Conservation (phyloP, 1,140 invertebrate genomes). For the Helicoverpa zea region DNA sequence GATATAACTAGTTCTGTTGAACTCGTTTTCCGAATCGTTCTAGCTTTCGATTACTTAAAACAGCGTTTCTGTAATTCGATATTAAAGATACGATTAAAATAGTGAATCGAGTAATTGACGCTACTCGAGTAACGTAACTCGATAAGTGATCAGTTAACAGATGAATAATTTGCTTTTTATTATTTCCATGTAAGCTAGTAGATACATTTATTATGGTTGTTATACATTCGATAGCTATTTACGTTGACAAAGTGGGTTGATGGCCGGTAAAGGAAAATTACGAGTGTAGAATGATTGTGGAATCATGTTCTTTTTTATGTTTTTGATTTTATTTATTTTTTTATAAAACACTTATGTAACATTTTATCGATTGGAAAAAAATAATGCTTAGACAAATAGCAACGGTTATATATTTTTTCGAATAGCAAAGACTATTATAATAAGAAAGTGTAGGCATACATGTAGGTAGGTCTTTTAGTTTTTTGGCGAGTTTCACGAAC, state of each 20-base stretch:
- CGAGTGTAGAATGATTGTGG: too few species aligned
- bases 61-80: constrained; percentile 39
- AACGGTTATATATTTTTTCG: too few species aligned
- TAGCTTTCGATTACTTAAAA: constrained; percentile 42
- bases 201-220: not conserved
- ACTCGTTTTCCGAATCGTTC: constrained; percentile 46
- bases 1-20: constrained; percentile 38
- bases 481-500: not conserved
- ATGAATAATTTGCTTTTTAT: constrained; percentile 28
- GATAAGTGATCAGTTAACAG: constrained; percentile 31
- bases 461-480: not conserved
- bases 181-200: not conserved
- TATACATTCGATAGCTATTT: not conserved
- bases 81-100: constrained; percentile 49
- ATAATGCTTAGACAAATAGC: too few species aligned
- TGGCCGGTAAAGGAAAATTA: too few species aligned
- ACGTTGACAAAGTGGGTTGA: not conserved
- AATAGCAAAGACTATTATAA: too few species aligned
- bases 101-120: constrained; percentile 43
- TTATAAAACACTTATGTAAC: too few species aligned
- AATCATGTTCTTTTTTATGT: too few species aligned
- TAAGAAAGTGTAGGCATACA: too few species aligned
- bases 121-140: constrained; percentile 39
- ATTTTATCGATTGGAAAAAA: too few species aligned
- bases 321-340: too few species aligned